A percentile compares a stretch with the other conserved stretches of the same genome.
phyloP scores from a whole-genome alignment of 2,797 vertebrate genomes.

The Esox masquinongy region DNA sequence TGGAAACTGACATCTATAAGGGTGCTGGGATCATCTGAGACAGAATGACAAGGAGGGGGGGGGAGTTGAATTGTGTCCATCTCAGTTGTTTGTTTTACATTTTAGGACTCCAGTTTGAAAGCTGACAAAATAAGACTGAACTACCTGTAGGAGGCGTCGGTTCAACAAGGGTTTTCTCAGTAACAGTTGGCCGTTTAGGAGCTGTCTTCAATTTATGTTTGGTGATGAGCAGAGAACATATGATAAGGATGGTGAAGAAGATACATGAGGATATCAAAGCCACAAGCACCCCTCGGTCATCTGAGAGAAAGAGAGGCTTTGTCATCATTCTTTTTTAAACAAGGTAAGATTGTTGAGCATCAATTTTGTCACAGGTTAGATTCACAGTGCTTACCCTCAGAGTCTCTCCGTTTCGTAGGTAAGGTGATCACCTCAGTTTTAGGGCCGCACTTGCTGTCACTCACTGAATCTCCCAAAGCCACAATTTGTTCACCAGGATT shows the following conservation, averaged over 20 bases:
- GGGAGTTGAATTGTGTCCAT: background rate
- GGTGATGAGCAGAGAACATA: background rate
- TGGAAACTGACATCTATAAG: constrained; percentile 82
- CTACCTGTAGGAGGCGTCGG: constrained; percentile 54
- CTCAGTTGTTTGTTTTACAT: background rate
- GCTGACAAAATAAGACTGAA: background rate
- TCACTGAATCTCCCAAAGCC: constrained; percentile 36
- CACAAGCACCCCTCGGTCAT: accelerated
- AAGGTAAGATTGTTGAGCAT: background rate
- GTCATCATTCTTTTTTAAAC: background rate
- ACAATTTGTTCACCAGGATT: constrained; percentile 20
- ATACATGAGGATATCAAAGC: background rate
- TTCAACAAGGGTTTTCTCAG: constrained; percentile 20
- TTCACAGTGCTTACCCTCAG: constrained; percentile 25
- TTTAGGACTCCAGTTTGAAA: background rate
- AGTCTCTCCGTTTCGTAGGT: accelerated
- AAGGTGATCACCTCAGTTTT: accelerated
- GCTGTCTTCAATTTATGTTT: constrained; percentile 9
- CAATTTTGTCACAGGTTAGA: background rate
- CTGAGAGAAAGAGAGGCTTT: background rate
- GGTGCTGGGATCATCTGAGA: constrained; percentile 58
- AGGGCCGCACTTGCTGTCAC: constrained; percentile 58
- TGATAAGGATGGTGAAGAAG: constrained; percentile 7
- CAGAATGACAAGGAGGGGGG: background rate
- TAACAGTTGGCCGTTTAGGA: background rate